A percentile compares a stretch with the other conserved stretches of the same genome.
Conservation (phyloP, 2,113 vertebrate genomes). For the Microcebus jonahi region DNA sequence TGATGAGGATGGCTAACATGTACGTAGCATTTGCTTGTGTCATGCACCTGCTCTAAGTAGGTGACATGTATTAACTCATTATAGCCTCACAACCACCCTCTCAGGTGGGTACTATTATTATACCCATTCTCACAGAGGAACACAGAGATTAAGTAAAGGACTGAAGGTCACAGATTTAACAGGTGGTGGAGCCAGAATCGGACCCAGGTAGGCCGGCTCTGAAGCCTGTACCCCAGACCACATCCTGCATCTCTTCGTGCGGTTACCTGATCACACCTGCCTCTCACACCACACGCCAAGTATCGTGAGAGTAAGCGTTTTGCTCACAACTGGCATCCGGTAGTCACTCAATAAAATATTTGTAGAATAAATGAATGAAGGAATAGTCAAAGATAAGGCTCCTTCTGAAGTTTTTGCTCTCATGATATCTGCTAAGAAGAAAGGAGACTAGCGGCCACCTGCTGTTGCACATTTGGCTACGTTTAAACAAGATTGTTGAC, state of each 20-base stretch:
- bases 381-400: neutral
- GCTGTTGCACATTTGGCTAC: neutral
- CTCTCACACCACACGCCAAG: neutral
- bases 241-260: neutral
- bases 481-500: neutral
- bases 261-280: neutral
- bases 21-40: fast-evolving
- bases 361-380: neutral
- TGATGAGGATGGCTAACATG: neutral
- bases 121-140: neutral
- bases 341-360: neutral
- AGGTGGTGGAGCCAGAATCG: neutral
- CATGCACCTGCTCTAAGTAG: neutral
- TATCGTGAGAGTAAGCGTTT: neutral
- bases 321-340: neutral
- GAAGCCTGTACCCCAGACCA: neutral
- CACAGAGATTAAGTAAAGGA: neutral
- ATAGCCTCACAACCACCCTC: neutral
- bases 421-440: neutral
- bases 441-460: too few relatives aligned
- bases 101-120: neutral
- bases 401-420: neutral
- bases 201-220: neutral
- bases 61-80: neutral
- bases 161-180: neutral